Evolutionary conservation across 2,888 invertebrate species (phyloP).

Genomic region (Empis stercorea): DNA sequence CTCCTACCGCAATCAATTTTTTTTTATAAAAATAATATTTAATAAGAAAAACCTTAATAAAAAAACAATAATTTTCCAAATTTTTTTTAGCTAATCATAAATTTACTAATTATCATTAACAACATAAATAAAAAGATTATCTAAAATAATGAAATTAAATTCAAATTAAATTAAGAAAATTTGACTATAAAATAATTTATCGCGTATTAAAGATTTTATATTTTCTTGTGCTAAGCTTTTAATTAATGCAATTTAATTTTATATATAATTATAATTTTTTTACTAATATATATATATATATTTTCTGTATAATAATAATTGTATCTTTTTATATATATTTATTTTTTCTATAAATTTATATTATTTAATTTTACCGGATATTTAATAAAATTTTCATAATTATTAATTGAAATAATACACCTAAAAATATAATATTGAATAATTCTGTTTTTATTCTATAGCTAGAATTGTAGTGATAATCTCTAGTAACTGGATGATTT

Average conservation of each 20-base stretch:
- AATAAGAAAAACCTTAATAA: no score
- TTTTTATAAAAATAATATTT: no score
- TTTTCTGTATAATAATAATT: not conserved
- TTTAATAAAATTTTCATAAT: constrained; percentile 8
- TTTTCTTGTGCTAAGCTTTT: not conserved
- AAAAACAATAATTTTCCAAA: no score
- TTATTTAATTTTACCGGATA: constrained; percentile 9
- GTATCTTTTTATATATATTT: constrained; percentile 10
- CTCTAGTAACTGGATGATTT: constrained; percentile 34
- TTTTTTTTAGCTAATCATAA: no score
- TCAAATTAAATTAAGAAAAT: not conserved
- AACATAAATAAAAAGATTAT: no score
- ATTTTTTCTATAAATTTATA: not conserved
- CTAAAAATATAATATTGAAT: not conserved
- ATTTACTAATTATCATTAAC: no score
- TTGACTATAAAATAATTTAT: not conserved
- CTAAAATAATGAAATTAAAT: no score
- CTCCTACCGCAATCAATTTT: no score
- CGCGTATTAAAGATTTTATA: no score
- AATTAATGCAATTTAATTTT: not conserved
- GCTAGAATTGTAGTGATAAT: constrained; percentile 15
- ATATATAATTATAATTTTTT: not conserved
- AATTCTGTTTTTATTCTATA: not conserved
- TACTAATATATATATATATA: no score
- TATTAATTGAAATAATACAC: constrained; percentile 10